A percentile compares a stretch with the other conserved stretches of the same genome.
Conservation (phyloP, 1,140 invertebrate genomes). For the Cydia splendana region DNA sequence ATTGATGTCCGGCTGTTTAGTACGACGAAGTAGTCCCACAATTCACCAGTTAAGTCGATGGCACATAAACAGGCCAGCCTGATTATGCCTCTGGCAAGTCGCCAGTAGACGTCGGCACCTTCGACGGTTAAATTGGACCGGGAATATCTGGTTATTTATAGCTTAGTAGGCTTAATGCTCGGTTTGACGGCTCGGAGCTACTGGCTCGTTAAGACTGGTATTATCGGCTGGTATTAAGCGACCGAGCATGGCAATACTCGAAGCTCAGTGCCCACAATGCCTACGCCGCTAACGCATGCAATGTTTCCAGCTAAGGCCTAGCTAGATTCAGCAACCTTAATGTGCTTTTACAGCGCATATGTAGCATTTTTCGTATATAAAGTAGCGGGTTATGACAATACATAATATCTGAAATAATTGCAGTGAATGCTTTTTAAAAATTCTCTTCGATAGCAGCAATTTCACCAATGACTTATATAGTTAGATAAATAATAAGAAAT, state of each 20-base stretch:
- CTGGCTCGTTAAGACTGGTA: constrained; percentile 13
- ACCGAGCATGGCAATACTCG: background rate
- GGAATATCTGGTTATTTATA: constrained; percentile 17
- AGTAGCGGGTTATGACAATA: too few relatives aligned
- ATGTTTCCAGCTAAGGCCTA: background rate
- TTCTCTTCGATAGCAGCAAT: too few relatives aligned
- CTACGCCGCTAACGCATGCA: background rate
- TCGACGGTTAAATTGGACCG: constrained; percentile 10
- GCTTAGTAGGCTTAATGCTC: constrained; percentile 11
- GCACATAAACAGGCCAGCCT: constrained; percentile 7
- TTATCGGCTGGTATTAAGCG: constrained; percentile 18
- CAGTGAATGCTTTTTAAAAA: too few relatives aligned
- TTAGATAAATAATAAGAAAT: too few relatives aligned
- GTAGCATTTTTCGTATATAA: too few relatives aligned
- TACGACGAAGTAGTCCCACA: background rate
- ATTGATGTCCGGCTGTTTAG: background rate
- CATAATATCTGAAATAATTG: too few relatives aligned
- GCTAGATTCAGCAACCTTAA: background rate
- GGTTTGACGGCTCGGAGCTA: constrained; percentile 14
- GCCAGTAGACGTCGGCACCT: constrained; percentile 10
- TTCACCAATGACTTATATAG: too few relatives aligned
- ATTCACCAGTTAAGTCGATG: background rate
- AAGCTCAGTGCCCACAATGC: background rate
- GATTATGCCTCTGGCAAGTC: constrained; percentile 6
- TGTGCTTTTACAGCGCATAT: too few relatives aligned